A percentile compares a stretch with the other conserved stretches of the same genome.
Conservation (phyloP, 2,797 vertebrate genomes). For the Mus minutoides region DNA sequence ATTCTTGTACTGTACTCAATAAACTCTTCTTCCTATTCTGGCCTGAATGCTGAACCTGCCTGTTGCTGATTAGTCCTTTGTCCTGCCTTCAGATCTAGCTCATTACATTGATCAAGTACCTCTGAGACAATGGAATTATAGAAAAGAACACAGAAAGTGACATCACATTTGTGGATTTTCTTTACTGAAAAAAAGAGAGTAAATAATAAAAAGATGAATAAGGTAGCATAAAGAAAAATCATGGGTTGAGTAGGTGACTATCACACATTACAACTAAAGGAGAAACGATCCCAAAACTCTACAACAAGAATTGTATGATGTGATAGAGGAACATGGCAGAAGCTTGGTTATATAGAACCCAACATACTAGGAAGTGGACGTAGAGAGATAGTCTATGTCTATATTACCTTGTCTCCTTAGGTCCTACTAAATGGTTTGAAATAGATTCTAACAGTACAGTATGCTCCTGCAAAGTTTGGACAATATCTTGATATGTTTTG, state of each 20-base stretch:
- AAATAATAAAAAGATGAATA: background rate
- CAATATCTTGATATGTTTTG: background rate
- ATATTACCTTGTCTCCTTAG: background rate
- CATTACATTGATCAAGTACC: background rate
- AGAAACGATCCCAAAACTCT: background rate
- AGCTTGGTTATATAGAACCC: rapidly evolving
- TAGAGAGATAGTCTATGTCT: background rate
- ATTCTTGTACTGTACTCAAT: background rate
- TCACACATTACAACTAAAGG: background rate
- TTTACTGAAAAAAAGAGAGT: background rate
- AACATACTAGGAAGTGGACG: background rate
- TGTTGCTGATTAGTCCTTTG: background rate
- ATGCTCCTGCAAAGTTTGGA: background rate
- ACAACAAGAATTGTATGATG: background rate
- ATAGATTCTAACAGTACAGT: background rate
- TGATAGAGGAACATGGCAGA: background rate
- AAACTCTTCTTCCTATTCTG: background rate
- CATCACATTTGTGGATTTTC: background rate
- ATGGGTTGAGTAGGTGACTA: background rate
- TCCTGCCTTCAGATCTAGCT: background rate
- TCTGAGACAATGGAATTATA: background rate
- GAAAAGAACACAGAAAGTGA: background rate
- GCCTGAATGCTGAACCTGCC: background rate
- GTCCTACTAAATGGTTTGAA: background rate
- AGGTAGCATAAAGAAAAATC: background rate